phyloP scores from a whole-genome alignment of 2,888 invertebrate genomes.

The Synanthedon tipuliformis region DNA sequence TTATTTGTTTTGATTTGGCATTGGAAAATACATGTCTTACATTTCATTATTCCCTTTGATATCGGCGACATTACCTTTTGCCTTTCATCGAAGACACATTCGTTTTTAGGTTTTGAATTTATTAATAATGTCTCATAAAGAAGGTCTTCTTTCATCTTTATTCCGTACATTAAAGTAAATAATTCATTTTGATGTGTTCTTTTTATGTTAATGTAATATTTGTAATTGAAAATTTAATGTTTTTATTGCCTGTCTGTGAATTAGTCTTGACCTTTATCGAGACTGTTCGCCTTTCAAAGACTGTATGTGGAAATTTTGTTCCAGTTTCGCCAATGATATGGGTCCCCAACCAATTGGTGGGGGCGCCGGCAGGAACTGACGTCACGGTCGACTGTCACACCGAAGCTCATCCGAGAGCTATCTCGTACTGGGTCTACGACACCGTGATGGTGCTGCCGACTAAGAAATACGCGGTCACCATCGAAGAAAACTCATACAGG shows the following conservation, averaged over 20 bases:
- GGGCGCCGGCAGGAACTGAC: conserved; percentile 90
- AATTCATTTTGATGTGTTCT: too few relatives aligned
- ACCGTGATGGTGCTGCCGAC: conserved; percentile 90
- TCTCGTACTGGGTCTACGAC: conserved; percentile 93
- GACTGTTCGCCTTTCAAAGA: too few relatives aligned
- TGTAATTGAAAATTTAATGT: too few relatives aligned
- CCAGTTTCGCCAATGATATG: conserved; percentile 94
- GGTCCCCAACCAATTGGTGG: conserved; percentile 94
- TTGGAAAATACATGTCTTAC: not conserved
- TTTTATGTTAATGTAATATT: too few relatives aligned
- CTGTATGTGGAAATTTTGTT: conserved; percentile 14
- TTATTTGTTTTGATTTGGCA: too few relatives aligned
- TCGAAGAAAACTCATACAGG: conserved; percentile 87
- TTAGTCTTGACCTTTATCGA: too few relatives aligned
- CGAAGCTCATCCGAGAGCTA: conserved; percentile 91
- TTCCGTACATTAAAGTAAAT: too few relatives aligned
- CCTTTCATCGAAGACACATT: not conserved
- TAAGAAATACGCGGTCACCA: conserved; percentile 87
- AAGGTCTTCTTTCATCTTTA: too few relatives aligned
- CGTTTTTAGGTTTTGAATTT: too few relatives aligned
- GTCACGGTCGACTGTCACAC: conserved; percentile 94
- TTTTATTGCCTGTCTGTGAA: too few relatives aligned
- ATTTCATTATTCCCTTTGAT: conserved; percentile 1
- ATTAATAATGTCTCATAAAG: too few relatives aligned
- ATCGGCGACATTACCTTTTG: not conserved